These are phyloP conservation scores for Riparia riparia DNA, from an alignment of 2,113 vertebrate species.

Conservation along the genomic window DNA sequence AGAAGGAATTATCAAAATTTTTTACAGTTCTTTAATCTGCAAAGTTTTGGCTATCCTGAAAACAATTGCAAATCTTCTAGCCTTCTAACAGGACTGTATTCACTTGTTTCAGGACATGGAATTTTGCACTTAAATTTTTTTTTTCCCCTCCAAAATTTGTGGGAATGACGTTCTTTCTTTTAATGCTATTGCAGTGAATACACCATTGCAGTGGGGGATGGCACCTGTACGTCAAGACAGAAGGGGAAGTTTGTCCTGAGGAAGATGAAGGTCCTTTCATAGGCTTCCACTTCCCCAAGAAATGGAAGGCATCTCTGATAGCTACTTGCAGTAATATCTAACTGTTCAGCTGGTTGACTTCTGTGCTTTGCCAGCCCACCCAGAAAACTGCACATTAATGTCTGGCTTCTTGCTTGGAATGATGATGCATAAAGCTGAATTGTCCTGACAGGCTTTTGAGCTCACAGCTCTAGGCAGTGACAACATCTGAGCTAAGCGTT, in stretches of 20 bases:
- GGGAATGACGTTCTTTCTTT: neutral
- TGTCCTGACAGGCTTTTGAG: constrained; percentile 37
- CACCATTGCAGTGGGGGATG: neutral
- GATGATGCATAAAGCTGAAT: neutral
- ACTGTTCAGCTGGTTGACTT: neutral
- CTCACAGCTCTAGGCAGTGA: constrained; percentile 22
- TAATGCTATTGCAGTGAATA: neutral
- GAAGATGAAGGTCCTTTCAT: neutral
- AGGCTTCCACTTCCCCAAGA: neutral
- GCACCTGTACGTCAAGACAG: neutral
- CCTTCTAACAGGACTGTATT: neutral
- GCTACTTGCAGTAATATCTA: neutral
- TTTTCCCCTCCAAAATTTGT: neutral
- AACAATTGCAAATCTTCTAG: neutral
- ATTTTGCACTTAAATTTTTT: neutral
- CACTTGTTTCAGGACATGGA: neutral
- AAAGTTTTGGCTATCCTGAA: neutral
- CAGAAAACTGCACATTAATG: neutral
- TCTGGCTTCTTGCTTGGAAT: neutral
- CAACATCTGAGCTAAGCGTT: neutral
- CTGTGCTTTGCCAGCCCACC: constrained; percentile 7
- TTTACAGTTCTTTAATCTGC: neutral
- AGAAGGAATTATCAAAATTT: neutral
- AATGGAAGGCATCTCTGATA: neutral
- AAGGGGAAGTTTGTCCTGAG: neutral